Base-by-base conservation (phyloP, 1,140 invertebrate genomes). In the Whitmania pigra region DNA sequence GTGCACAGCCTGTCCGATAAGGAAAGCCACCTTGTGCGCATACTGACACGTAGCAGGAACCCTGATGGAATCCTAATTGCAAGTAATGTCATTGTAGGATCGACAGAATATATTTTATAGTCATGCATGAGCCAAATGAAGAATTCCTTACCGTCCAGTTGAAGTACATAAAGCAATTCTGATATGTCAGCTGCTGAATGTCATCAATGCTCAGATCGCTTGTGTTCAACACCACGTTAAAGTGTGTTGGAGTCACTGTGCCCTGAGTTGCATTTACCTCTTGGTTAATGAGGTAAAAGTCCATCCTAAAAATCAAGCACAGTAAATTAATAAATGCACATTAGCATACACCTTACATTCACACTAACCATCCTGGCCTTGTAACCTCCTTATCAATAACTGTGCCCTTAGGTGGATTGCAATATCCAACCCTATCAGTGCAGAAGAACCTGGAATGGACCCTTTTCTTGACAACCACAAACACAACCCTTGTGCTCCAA, bases 401-500 rank as follows among this genome's bases (percentile, higher is more conserved):
- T 0, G 90, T 91, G 0, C 94, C 94, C 0, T 92, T 88, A 0
- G 81, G 80, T 2, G 93, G 92, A 83, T 97, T 97, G 0, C 84
- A 83, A 11, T 87, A 80, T 43, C 49, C 31, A n/a, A 60, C 40
- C 27, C 71, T 67, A 55, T 69, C 43, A 17, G 25, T 53, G 18
- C 25, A 25, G 63, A 74, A 69, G 69, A 77, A 74, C 72, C 68
- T 53, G 20, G 63, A 74, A 73, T n/a, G 71, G 43, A 95, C 92
- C 31, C 92, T 83, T 78, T 97, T 97, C 79, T 95, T 92, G 3
- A 96, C 91, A n/a, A 96, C 86, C 6, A 74, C 43, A n/a, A 74
- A 73, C 17, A 63, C 71, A 5, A 68, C 22, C 9, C 36, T 29
- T 18, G 43, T 49, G 43, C 13, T 49, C 43, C 43, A 49, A 49